These are phyloP conservation scores for Baryphthengus martii DNA, from an alignment of 2,113 vertebrate genomes.

Conservation along the genomic window DNA sequence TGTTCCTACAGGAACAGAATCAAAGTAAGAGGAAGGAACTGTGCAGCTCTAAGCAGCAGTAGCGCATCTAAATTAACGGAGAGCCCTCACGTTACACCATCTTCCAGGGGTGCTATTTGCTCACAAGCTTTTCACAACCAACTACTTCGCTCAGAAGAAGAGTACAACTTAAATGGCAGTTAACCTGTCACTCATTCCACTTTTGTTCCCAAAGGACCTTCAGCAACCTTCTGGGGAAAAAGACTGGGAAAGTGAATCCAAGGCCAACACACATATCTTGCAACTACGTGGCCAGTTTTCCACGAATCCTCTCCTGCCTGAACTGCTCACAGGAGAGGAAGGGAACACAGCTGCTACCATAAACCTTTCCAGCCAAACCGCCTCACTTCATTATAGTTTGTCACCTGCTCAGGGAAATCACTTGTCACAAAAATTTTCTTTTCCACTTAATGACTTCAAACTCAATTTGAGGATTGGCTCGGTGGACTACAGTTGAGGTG, in stretches of 20 bases:
- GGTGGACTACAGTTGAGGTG: not conserved
- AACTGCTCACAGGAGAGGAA: not conserved
- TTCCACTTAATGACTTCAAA: conserved; percentile 68
- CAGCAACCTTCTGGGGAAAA: not conserved
- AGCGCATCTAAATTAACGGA: not conserved
- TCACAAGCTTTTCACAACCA: not conserved
- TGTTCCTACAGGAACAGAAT: not conserved
- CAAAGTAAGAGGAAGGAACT: not conserved
- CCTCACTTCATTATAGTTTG: conserved; percentile 42
- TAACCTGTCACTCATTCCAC: not conserved
- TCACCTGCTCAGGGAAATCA: conserved; percentile 69
- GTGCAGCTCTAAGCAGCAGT: not conserved
- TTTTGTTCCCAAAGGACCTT: not conserved
- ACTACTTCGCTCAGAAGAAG: not conserved
- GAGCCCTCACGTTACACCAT: not conserved
- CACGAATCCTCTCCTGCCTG: not conserved
- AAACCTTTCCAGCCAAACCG: conserved; percentile 47
- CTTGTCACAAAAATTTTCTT: conserved; percentile 69
- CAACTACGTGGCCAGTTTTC: not conserved
- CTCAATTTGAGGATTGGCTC: conserved; percentile 49
- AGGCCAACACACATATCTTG: not conserved
- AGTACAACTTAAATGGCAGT: not conserved
- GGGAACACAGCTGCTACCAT: conserved; percentile 44
- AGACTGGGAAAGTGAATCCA: not conserved
- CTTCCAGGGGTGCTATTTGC: not conserved